phyloP scores from a whole-genome alignment of 2,113 vertebrate genomes.

The Mellivora capensis region DNA sequence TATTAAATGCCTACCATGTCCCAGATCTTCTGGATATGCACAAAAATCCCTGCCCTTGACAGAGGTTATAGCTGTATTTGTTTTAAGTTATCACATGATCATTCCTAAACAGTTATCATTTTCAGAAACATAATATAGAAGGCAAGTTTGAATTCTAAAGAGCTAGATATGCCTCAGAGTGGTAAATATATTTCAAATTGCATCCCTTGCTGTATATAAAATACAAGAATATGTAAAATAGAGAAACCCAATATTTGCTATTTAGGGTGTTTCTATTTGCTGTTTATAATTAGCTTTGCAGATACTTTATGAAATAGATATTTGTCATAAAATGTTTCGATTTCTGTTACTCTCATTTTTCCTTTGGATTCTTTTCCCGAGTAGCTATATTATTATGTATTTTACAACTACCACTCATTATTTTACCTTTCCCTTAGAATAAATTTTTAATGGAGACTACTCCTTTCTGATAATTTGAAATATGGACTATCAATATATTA shows the following conservation, averaged over 20 bases:
- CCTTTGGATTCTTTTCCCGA: not conserved
- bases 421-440: not conserved
- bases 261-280: not conserved
- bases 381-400: not conserved
- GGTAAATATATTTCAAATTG: not conserved
- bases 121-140: not conserved
- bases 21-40: not conserved
- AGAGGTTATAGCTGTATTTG: not conserved
- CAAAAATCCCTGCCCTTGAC: not conserved
- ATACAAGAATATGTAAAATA: not conserved
- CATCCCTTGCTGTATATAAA: not conserved
- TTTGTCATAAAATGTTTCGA: not conserved
- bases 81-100: not conserved
- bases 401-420: not conserved
- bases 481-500: not conserved
- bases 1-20: not conserved
- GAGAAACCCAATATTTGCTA: not conserved
- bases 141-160: not conserved
- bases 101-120: not conserved
- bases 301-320: not conserved
- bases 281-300: not conserved
- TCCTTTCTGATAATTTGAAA: not conserved
- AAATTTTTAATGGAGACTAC: not conserved
- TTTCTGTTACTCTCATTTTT: not conserved
- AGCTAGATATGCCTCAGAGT: not conserved